Evolutionary conservation across 2,797 vertebrate genomes (phyloP).

Genomic region (Microctenopoma stevenorrisi): DNA sequence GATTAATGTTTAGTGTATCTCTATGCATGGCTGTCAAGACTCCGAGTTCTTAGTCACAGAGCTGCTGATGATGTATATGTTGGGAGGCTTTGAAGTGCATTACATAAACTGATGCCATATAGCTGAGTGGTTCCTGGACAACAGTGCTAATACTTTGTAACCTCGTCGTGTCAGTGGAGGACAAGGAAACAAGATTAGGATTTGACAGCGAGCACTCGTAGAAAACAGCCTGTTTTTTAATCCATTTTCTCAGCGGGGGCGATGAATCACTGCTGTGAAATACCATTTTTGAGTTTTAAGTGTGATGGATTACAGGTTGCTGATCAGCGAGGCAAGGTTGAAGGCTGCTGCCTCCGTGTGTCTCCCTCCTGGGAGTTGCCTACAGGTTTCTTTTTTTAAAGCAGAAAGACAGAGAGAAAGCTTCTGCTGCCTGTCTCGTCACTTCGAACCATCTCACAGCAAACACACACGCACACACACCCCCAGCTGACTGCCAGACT

Average conservation of each 20-base stretch:
- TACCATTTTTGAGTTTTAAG: constrained; percentile 66
- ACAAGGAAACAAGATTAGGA: constrained; percentile 20
- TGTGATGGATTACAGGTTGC: constrained; percentile 75
- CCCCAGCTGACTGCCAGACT: constrained; percentile 52
- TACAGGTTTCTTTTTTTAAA: constrained; percentile 20
- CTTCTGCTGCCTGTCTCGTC: constrained; percentile 44
- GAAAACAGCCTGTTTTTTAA: constrained; percentile 30
- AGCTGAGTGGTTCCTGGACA: constrained; percentile 21
- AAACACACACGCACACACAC: constrained; percentile 12
- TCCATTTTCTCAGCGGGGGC: constrained; percentile 31
- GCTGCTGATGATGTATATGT: constrained; percentile 43
- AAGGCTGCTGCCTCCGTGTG: constrained; percentile 31
- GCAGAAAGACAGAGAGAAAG: constrained; percentile 32
- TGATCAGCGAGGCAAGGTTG: constrained; percentile 57
- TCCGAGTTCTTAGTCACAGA: constrained; percentile 13
- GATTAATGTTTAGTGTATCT: neutral
- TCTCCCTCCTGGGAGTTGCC: constrained; percentile 43
- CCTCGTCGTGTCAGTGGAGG: constrained; percentile 45
- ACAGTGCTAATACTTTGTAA: constrained; percentile 37
- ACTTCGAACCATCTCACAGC: constrained; percentile 49
- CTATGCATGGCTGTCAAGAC: neutral
- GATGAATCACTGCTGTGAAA: constrained; percentile 61
- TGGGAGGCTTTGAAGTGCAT: constrained; percentile 47
- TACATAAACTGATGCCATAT: constrained; percentile 44
- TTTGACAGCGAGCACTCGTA: constrained; percentile 45